Conservation (phyloP, 2,888 invertebrate genomes). For the Ormyrus nitidulus region DNA sequence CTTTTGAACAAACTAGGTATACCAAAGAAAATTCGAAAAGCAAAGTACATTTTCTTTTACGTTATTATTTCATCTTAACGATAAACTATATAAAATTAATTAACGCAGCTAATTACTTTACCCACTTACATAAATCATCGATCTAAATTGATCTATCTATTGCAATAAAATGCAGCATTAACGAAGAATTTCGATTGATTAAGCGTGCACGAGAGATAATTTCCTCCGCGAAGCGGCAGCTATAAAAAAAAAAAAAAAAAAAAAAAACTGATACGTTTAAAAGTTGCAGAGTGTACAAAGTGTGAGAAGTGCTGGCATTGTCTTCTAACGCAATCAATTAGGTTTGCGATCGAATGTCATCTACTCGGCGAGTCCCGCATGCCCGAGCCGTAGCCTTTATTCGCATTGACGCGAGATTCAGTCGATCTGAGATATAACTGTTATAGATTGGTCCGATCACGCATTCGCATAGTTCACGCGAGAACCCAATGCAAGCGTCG, state of each 20-base stretch:
- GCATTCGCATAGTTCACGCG: conserved; percentile 3
- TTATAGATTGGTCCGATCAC: not conserved
- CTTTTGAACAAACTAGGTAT: too few relatives aligned
- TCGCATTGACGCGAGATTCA: conserved; percentile 21
- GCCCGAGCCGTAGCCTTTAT: conserved; percentile 11
- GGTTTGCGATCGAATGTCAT: conserved; percentile 45
- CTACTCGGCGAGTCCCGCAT: conserved; percentile 26
- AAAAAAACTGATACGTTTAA: not conserved
- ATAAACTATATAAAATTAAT: too few relatives aligned
- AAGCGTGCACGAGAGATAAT: too few relatives aligned
- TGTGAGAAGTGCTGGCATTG: conserved; percentile 32
- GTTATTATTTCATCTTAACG: too few relatives aligned
- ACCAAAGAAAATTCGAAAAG: too few relatives aligned
- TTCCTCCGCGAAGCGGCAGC: too few relatives aligned
- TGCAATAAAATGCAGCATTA: too few relatives aligned
- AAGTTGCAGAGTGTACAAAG: conserved; percentile 24
- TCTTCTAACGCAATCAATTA: conserved; percentile 49
- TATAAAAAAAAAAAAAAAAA: not conserved
- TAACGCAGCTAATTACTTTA: too few relatives aligned
- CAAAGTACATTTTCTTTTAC: too few relatives aligned
- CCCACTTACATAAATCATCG: too few relatives aligned
- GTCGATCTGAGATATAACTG: not conserved
- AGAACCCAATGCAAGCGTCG: conserved; percentile 13
- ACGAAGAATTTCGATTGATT: too few relatives aligned
- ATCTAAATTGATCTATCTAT: too few relatives aligned